Evolutionary conservation across 2,888 invertebrate species (phyloP).

Genomic region (Pristionchus maxplancki): DNA sequence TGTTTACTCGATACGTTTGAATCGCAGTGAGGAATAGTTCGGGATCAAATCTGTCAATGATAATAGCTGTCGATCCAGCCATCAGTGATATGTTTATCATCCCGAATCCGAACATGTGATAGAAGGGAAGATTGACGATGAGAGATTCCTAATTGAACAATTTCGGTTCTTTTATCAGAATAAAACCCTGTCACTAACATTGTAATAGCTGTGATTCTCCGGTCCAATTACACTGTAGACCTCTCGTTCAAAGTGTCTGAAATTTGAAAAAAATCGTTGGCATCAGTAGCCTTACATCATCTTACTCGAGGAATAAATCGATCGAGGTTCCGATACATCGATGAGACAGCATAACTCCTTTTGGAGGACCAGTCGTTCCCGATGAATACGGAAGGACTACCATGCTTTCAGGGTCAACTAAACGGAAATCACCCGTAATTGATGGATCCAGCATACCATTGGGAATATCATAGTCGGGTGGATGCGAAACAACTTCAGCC

Average conservation of each 20-base stretch:
- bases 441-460: too few relatives aligned
- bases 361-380: conserved; percentile 89
- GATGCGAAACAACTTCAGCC: not conserved
- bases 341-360: conserved; percentile 87
- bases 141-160: conserved; percentile 62
- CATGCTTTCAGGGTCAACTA: conserved; percentile 41
- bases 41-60: conserved; percentile 69
- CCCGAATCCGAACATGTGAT: conserved; percentile 74
- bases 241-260: not conserved
- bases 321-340: conserved; percentile 82
- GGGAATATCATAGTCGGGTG: not conserved
- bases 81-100: conserved; percentile 57
- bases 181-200: not conserved
- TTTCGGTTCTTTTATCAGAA: too few relatives aligned
- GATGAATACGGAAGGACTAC: conserved; percentile 69
- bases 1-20: conserved; percentile 63
- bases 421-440: too few relatives aligned
- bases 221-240: not conserved
- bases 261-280: too few relatives aligned
- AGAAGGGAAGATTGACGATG: conserved; percentile 72
- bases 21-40: conserved; percentile 65
- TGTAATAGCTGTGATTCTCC: not conserved
- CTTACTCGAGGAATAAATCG: conserved; percentile 57
- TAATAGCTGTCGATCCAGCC: conserved; percentile 68
- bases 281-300: not conserved